Evolutionary conservation across 2,888 invertebrate species (phyloP), one percentile per base, ranked within the genome.

Genomic region (Sinhomidia bicolor): DNA sequence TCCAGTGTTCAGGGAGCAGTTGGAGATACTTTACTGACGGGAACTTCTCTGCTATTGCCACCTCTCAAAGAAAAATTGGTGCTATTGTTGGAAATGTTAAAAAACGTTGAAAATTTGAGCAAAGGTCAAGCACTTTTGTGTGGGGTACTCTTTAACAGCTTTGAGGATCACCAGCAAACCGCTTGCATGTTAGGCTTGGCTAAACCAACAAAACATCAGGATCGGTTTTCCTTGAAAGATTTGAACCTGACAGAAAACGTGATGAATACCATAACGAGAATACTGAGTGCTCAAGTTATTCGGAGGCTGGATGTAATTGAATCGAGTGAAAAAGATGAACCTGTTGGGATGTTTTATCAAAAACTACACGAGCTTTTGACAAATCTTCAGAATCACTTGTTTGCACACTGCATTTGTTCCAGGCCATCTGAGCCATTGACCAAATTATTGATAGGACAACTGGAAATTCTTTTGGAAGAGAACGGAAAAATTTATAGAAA

Each of bases 111-210:
- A 17, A 93, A 94, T 60, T 93, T 95, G 9, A 94, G 95, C 9
- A 94, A 94, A 91, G 95, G 96, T 60, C 95, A 95, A 93, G 94
- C 95, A 92, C 94, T 95, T 94, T 94, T 95, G 89, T 93, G 95
- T 89, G 94, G 94, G 81, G 95, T 95, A 74, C 95, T 95, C 80
- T 93, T 95, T 88, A 94, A 94, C 41, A 95, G 95, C 92, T 93
- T 96, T 60, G 95, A 95, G 92, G 95, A 95, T 93, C 95, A 95
- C 90, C 94, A 94, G 41, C 95, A 95, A 91, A 94, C 95, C 12
- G 94, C 95, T 0, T 94, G 95, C 0, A 93, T 95, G 57, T 93
- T 95, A 6, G 95, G 95, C 3, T 94, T 94, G 91, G 93, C 94
- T 71, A 92, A 92, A 57, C 90, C 92, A 26, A 81, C 83, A 0